These are phyloP conservation scores for Heterodera schachtii DNA, from an alignment of 1,140 invertebrate genomes.

Conservation along the genomic window DNA sequence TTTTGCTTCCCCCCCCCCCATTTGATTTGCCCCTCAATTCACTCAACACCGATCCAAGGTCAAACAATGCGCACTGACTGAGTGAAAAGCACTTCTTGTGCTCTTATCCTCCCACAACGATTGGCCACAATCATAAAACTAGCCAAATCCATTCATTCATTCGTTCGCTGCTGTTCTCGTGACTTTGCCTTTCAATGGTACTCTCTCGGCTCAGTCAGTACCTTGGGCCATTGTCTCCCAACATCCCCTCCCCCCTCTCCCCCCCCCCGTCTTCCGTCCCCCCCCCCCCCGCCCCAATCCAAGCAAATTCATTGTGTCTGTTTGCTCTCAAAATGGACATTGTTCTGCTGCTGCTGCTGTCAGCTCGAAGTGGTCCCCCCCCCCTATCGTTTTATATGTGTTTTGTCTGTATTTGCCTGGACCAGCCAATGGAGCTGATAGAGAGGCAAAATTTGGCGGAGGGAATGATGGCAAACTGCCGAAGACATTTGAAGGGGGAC, in stretches of 20 bases:
- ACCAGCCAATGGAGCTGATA: neutral
- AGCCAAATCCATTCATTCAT: neutral
- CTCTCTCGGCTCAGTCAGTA: neutral
- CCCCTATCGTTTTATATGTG: neutral
- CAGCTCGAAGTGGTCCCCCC: neutral
- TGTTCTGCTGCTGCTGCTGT: neutral
- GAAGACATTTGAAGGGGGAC: neutral
- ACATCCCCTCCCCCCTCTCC: neutral
- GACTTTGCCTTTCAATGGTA: neutral
- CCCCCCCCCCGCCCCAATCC: neutral
- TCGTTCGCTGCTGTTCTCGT: neutral
- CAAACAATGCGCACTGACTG: neutral
- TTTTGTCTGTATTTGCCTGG: neutral
- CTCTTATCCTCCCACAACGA: neutral
- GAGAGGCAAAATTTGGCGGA: neutral
- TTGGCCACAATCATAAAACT: neutral
- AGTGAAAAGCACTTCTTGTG: neutral
- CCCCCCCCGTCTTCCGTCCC: neutral
- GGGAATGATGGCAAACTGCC: neutral
- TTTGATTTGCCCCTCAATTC: too few relatives aligned
- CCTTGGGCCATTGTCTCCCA: conserved; percentile 10
- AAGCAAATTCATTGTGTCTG: neutral
- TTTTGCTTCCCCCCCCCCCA: too few relatives aligned
- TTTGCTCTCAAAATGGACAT: conserved; percentile 17
- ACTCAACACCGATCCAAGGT: neutral